phyloP scores from a whole-genome alignment of 2,797 vertebrate genomes.

The Dryobates pubescens region DNA sequence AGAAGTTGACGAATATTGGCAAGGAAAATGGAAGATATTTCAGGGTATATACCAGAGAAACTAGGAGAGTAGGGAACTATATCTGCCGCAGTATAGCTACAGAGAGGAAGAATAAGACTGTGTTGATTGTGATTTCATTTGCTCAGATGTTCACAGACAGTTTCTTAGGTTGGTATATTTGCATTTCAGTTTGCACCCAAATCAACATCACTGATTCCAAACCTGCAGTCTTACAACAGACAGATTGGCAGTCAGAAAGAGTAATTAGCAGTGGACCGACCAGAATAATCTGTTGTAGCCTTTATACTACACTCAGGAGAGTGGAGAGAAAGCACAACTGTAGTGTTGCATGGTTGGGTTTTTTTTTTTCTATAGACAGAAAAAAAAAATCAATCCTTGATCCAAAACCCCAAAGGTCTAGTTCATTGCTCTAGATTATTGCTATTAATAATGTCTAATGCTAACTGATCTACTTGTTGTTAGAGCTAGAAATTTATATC shows the following conservation, averaged over 20 bases:
- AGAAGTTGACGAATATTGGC: background rate
- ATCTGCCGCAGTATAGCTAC: background rate
- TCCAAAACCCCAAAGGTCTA: background rate
- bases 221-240: background rate
- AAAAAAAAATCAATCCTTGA: background rate
- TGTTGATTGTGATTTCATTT: background rate
- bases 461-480: background rate
- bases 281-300: background rate
- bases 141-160: background rate
- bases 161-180: background rate
- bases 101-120: background rate
- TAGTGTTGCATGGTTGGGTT: background rate
- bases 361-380: background rate
- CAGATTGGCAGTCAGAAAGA: conserved; percentile 8
- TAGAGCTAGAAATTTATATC: background rate
- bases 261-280: background rate
- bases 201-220: background rate
- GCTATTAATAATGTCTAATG: background rate
- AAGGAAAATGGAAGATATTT: background rate
- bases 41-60: background rate
- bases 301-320: background rate
- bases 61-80: background rate
- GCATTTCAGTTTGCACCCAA: background rate
- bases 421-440: background rate
- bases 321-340: background rate